These are phyloP conservation scores for Mylabris sibirica DNA, from an alignment of 2,888 invertebrate genomes.

Conservation along the genomic window DNA sequence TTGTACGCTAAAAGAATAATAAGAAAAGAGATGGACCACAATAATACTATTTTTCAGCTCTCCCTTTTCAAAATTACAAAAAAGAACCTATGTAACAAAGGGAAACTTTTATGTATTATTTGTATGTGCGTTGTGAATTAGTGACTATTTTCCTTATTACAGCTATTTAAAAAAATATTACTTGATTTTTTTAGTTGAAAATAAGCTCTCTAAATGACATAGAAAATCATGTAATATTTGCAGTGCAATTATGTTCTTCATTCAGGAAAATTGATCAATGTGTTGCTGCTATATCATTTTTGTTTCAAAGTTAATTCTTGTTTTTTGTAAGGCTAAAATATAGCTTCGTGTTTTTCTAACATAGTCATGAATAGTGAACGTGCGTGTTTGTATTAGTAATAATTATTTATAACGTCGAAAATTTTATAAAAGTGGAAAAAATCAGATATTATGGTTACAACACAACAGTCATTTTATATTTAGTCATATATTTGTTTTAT, in stretches of 20 bases:
- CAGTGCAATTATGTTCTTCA: not conserved
- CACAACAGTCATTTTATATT: constrained; percentile 31
- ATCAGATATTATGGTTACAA: constrained; percentile 22
- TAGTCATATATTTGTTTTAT: constrained; percentile 29
- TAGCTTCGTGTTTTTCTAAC: constrained; percentile 20
- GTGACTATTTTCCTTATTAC: constrained; percentile 3
- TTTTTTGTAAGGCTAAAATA: constrained; percentile 16
- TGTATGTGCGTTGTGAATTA: constrained; percentile 28
- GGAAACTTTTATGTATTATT: constrained; percentile 21
- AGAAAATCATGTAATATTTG: not conserved
- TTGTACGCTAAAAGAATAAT: constrained; percentile 37
- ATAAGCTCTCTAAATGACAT: constrained; percentile 21
- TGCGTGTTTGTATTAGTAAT: constrained; percentile 34
- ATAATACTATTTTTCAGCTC: constrained; percentile 21
- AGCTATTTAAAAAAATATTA: constrained; percentile 21
- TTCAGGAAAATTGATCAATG: not conserved
- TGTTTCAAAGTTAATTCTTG: constrained; percentile 17
- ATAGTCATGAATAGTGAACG: constrained; percentile 35
- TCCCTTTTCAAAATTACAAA: constrained; percentile 11
- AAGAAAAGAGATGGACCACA: constrained; percentile 31
- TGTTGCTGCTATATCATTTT: not conserved
- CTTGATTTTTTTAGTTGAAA: constrained; percentile 3
- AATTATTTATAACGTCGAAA: constrained; percentile 26
- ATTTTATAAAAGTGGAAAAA: not conserved
- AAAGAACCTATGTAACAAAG: not conserved